Conservation (phyloP, 2,888 invertebrate genomes). For the Cyrtodaria siliqua region DNA sequence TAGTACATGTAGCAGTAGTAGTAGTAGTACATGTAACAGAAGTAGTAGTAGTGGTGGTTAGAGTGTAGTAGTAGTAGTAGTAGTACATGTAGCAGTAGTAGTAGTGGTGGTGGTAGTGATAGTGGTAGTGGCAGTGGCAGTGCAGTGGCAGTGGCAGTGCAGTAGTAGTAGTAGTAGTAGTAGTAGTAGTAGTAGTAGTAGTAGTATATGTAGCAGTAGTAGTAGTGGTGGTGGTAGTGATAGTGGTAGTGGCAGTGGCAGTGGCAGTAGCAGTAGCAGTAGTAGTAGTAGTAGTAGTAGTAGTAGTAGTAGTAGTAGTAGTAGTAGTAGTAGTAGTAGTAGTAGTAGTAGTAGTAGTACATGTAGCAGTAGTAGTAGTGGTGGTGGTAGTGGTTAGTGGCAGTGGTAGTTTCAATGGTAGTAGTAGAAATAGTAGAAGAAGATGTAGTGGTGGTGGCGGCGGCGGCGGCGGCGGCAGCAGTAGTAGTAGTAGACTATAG, state of each 20-base stretch:
- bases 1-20: not conserved
- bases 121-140: conserved; percentile 1
- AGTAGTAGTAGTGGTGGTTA: conserved; percentile 2
- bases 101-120: not conserved
- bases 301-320: conserved; percentile 9
- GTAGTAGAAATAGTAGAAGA: conserved; percentile 3
- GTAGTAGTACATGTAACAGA: conserved; percentile 1
- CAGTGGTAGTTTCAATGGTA: too few relatives aligned
- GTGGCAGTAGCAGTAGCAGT: not conserved
- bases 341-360: conserved; percentile 10
- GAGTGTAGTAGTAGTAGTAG: conserved; percentile 5
- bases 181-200: conserved; percentile 11
- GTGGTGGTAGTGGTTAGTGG: conserved; percentile 1
- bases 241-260: not conserved
- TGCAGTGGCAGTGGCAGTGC: conserved; percentile 2
- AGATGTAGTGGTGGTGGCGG: conserved; percentile 24
- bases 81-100: conserved; percentile 4
- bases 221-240: not conserved
- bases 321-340: conserved; percentile 8
- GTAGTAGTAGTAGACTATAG: conserved; percentile 6
- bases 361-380: not conserved
- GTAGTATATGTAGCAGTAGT: not conserved
- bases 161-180: conserved; percentile 8
- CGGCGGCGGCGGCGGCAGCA: not conserved
- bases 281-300: conserved; percentile 10